These are phyloP conservation scores for Siderastrea radians DNA, from an alignment of 92 coral and sea anemone genomes.

Conservation along the genomic window DNA sequence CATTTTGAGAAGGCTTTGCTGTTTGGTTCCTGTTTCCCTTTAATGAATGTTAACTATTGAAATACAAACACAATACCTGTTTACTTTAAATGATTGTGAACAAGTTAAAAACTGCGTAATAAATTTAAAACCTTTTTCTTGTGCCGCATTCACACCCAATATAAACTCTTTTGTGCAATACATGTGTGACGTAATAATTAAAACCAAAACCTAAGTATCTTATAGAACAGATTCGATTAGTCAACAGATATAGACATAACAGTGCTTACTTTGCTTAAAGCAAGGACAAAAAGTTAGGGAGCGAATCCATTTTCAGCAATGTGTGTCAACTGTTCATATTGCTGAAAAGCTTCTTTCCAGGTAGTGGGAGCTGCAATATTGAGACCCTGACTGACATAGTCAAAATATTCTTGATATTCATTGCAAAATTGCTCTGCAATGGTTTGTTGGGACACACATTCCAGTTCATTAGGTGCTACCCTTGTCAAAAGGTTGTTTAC, in stretches of 20 bases:
- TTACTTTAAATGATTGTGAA: slow-evolving; percentile 7
- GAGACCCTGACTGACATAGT: slow-evolving; percentile 54
- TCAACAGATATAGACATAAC: slow-evolving; percentile 1
- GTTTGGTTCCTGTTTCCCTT: slow-evolving; percentile 27
- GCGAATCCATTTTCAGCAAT: slow-evolving; percentile 40
- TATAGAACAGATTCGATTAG: not conserved
- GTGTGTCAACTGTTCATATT: slow-evolving; percentile 29
- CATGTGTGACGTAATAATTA: not conserved
- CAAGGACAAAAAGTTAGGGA: slow-evolving; percentile 4
- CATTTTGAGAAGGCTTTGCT: not conserved
- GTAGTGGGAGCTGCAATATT: slow-evolving; percentile 46
- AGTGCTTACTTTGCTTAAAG: slow-evolving; percentile 21
- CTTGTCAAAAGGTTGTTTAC: slow-evolving; percentile 28
- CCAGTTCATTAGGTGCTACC: slow-evolving; percentile 44
- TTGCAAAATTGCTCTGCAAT: slow-evolving; percentile 15
- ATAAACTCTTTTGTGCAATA: slow-evolving; percentile 23
- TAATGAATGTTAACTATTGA: slow-evolving; percentile 2
- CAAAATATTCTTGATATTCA: slow-evolving; percentile 56
- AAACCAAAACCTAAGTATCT: not conserved
- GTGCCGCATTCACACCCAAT: slow-evolving; percentile 17
- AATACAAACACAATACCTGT: slow-evolving; percentile 13
- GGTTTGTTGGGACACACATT: slow-evolving; percentile 50
- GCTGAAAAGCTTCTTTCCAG: slow-evolving; percentile 66
- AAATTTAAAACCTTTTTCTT: slow-evolving; percentile 13
- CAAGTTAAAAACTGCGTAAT: slow-evolving; percentile 6